Base-by-base conservation (phyloP, 2,113 vertebrate species). In the Zonotrichia leucophrys region DNA sequence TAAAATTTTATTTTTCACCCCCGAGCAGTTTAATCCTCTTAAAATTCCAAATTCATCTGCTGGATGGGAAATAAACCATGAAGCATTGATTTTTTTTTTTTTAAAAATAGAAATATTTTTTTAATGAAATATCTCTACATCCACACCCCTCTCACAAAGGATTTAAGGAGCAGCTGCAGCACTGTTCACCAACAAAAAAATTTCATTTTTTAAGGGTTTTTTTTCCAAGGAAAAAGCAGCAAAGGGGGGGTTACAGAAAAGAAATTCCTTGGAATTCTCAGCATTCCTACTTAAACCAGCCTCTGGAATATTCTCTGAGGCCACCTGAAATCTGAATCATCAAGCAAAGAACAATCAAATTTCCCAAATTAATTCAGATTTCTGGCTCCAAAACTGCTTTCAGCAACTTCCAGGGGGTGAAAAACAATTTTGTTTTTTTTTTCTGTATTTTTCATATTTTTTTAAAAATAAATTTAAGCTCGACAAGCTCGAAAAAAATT, bases 391-490 rank as follows among this genome's bases (percentile, higher is more conserved):
- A 97, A 97, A 96, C 60, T 72, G 56, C 74, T 94, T 75, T 83
- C 84, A 95, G 94, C 81, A 98, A 98, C 97, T 98, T 97, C 97
- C 97, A 98, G 97, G 97, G 97, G 97, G 98, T 98, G 98, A 98
- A 98, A 98, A 98, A 98, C 77, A 76, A 72, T 8, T 37, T 37
- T 37, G n/a, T n/a, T 42, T 14, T 39, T 9, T 41, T 21, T 44
- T 22, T 56, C n/a, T 13, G 8, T 28, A 1, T 30, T 49, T 31
- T 27, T 19, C 12, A 10, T 58, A 3, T 17, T 20, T 46, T 22
- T 66, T 18, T 37, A 37, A n/a, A 50, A 50, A 47, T 17, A 42
- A 69, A 64, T 41, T 21, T 25, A 64, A 77, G 18, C 79, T 96
- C 37, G 24, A 90, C 49, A 75, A 97, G 96, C 96, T 96, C 16